Base-by-base conservation (phyloP, 2,113 vertebrate species). In the Hemicordylus capensis region DNA sequence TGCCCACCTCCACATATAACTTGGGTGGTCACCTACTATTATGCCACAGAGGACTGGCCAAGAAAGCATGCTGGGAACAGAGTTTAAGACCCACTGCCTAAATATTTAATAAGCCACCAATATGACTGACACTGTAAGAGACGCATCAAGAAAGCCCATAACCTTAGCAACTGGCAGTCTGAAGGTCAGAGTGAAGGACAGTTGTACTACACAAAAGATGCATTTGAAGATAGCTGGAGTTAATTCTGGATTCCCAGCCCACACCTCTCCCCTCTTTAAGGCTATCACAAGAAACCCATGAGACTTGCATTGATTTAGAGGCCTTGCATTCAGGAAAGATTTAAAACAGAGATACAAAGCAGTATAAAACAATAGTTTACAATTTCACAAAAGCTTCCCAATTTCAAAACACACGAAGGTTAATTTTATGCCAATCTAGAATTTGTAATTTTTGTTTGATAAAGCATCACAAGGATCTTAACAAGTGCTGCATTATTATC, bases 171-270 rank as follows among this genome's bases (percentile, higher is more conserved):
- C 67, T 80, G 70, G 67, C 78, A 88, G 61, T 19, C 56, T 26
- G 77, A 26, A 34, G 85, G 61, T 77, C 3, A 61, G 51, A 59
- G 76, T 70, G 34, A 56, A 89, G 76, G 56, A 34, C 72, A 93
- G 84, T 58, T 59, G 46, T 46, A 82, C 39, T 54, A 75, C 58
- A 4, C 51, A 85, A 72, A 83, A 75, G 37, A 0, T 28, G 85
- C 39, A 42, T 10, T 4, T 37, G 46, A 48, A 80, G 24, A 59
- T 59, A 42, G 56, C 17, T 9, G 0, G 76, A 42, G 26, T 63
- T 78, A 61, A 37, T 85, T 85, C 67, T 80, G 58, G 42, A 48
- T 80, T 87, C 85, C n/a, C n/a, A n/a, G n/a, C n/a, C n/a, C n/a
- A n/a, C 22, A 28, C 56, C 7, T 77, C 88, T 19, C 78, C 76